Evolutionary conservation across 2,113 vertebrate genomes (phyloP).

Genomic region (Guaruba guarouba): DNA sequence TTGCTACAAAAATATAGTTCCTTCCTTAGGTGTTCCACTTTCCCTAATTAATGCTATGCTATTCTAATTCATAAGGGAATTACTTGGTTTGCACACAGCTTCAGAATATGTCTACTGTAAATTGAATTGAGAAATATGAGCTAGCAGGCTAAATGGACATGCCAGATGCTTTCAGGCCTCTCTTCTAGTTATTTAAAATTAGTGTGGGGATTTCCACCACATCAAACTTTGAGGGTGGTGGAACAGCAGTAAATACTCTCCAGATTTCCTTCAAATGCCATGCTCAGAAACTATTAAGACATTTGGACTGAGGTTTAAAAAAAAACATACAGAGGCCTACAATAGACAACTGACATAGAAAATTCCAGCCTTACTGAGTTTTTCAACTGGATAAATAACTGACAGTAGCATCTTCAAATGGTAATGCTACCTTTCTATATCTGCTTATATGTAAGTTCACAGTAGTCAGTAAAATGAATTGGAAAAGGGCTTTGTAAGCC

Average conservation of each 20-base stretch:
- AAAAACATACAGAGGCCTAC: neutral
- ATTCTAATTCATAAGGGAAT: neutral
- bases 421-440: neutral
- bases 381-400: neutral
- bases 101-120: neutral
- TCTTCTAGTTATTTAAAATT: neutral
- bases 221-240: neutral
- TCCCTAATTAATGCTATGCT: neutral
- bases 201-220: neutral
- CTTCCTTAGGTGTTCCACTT: neutral
- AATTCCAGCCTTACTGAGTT: neutral
- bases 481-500: neutral
- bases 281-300: neutral
- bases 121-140: neutral
- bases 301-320: neutral
- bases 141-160: neutral
- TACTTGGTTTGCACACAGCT: neutral
- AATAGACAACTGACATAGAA: neutral
- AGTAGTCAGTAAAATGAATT: neutral
- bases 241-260: neutral
- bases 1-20: neutral
- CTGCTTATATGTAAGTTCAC: neutral
- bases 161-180: neutral
- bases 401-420: neutral
- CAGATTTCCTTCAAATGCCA: neutral